These are phyloP conservation scores for Psittacula echo DNA, from an alignment of 2,797 vertebrate genomes.

Conservation along the genomic window DNA sequence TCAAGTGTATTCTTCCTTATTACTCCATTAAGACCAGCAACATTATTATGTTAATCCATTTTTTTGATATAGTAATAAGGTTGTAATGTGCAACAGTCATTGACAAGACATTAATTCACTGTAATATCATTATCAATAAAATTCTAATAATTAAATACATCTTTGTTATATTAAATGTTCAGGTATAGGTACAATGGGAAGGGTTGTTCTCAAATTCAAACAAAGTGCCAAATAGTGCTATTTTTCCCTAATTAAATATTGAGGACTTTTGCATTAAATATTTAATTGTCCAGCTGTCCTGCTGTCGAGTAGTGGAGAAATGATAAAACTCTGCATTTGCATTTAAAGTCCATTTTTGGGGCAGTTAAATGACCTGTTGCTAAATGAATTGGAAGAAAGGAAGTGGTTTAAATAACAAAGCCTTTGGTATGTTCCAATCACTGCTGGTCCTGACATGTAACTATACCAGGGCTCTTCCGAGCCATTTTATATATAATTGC, in stretches of 20 bases:
- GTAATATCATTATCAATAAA: neutral
- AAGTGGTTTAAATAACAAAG: neutral
- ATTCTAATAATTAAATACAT: conserved; percentile 8
- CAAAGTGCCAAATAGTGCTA: conserved; percentile 46
- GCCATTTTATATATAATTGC: neutral
- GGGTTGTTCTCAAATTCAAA: conserved; percentile 40
- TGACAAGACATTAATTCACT: neutral
- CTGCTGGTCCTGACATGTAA: neutral
- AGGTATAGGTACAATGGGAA: conserved; percentile 5
- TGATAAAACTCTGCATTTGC: conserved; percentile 47
- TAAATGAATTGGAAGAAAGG: neutral
- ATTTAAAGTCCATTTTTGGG: conserved; percentile 9
- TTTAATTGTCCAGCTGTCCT: conserved; percentile 72
- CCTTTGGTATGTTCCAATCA: neutral
- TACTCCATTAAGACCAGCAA: neutral
- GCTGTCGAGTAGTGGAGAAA: conserved; percentile 41
- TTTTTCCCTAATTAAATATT: conserved; percentile 78
- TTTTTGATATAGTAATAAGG: neutral
- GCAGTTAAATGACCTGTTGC: conserved; percentile 18
- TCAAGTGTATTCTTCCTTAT: neutral
- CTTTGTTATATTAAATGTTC: neutral
- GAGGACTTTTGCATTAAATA: conserved; percentile 70
- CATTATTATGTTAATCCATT: neutral
- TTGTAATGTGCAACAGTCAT: neutral
- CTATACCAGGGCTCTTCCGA: neutral